phyloP scores from a whole-genome alignment of 2,797 vertebrate species.

The Fistularia commersonii region DNA sequence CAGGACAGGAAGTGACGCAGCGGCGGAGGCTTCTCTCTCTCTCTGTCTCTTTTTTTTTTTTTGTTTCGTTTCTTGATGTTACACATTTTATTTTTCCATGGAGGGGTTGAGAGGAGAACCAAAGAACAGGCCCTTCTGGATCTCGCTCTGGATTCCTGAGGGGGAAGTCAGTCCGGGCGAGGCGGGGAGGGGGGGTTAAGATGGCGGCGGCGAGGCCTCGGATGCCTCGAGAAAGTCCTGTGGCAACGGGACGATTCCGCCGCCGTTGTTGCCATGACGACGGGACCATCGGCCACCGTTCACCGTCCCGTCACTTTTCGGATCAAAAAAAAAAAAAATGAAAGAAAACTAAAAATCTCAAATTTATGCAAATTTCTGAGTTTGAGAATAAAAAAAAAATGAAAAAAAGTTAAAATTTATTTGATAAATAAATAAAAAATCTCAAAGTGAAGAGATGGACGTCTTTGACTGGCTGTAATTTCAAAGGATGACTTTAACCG shows the following conservation, averaged over 20 bases:
- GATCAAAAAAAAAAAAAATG: not conserved
- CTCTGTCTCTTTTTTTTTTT: too few species aligned
- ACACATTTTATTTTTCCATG: constrained; percentile 81
- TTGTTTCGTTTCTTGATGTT: constrained; percentile 14
- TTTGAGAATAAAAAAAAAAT: constrained; percentile 18
- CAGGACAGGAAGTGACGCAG: too few species aligned
- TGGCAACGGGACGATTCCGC: constrained; percentile 16
- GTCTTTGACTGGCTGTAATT: too few species aligned
- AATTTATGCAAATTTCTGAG: constrained; percentile 6
- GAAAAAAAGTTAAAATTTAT: too few species aligned
- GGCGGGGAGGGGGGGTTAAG: too few species aligned
- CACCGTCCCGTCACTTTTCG: too few species aligned
- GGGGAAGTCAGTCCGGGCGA: constrained; percentile 65
- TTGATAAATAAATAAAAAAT: too few species aligned
- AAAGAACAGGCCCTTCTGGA: constrained; percentile 59
- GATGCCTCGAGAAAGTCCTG: constrained; percentile 44
- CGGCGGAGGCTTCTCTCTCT: too few species aligned
- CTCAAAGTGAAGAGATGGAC: too few species aligned
- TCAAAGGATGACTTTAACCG: too few species aligned
- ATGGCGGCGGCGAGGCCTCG: constrained; percentile 65
- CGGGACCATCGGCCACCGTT: too few species aligned
- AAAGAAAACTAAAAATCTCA: constrained; percentile 7
- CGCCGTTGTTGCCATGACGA: too few species aligned
- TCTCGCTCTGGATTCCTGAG: constrained; percentile 78
- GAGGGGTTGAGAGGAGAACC: constrained; percentile 62